Evolutionary conservation across 2,113 vertebrate genomes (phyloP), one percentile per base, ranked within the genome.

Genomic region (Anser cygnoides): DNA sequence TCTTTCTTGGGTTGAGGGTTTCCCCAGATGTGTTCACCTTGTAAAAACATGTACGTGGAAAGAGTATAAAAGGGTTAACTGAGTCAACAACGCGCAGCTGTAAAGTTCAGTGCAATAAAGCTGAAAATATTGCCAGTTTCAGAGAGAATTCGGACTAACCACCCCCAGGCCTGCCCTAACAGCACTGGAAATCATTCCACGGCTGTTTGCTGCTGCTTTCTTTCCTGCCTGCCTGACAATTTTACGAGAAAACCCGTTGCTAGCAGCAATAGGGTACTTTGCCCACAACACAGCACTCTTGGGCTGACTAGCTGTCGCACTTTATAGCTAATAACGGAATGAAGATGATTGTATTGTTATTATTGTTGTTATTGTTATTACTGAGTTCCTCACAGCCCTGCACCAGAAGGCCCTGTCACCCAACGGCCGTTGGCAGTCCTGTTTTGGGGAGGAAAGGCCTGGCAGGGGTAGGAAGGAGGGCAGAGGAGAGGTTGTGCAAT

Each of bases 321-420:
- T 31, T 23, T 41, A 37, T 4, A 22, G 61, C 37, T 26, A 3
- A 14, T 3, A 11, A 18, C 35, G 43, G 22, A 10, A 25, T 4
- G 5, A 4, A 54, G 37, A 11, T 0, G 1, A 11, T 4, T 50
- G 25, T 50, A 23, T 2, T 29, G 23, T 55, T 25, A 15, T 39
- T 49, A 21, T 46, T 46, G 46, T 8, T 20, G 5, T 46, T 46
- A 46, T 46, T 46, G 9, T 20, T 46, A 46, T 46, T 46, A 10
- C 10, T 35, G 12, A 11, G 35, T 18, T 39, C 61, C 16, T 18
- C 26, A 37, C 25, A 39, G 61, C 35, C 35, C 35, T 39, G 23
- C 35, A 28, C 23, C 15, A 2, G 21, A 11, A 2, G 1, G 3
- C 33, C 7, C 2, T 8, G 2, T 7, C 4, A 1, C 25, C 6